phyloP scores from a whole-genome alignment of 2,797 vertebrate species.

The Amblyopsis hoosieri region DNA sequence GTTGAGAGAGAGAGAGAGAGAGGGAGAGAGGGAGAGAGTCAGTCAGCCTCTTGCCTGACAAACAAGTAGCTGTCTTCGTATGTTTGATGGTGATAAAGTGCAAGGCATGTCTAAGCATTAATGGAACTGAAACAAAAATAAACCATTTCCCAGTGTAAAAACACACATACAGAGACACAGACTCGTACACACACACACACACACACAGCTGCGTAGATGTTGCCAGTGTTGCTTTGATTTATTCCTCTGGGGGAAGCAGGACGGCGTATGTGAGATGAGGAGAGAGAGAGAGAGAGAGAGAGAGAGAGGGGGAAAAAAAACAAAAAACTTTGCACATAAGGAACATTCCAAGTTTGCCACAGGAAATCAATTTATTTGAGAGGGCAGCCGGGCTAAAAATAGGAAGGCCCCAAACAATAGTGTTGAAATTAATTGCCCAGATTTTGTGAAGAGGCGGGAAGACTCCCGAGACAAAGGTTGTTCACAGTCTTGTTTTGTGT shows the following conservation, averaged over 20 bases:
- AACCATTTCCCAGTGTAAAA: constrained; percentile 70
- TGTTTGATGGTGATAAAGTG: constrained; percentile 57
- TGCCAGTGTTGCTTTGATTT: constrained; percentile 75
- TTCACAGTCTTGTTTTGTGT: constrained; percentile 63
- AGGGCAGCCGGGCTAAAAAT: constrained; percentile 76
- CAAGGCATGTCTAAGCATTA: constrained; percentile 69
- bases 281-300: constrained; percentile 11
- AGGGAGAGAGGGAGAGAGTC: constrained; percentile 30
- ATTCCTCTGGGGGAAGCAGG: constrained; percentile 70
- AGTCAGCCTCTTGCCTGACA: constrained; percentile 53
- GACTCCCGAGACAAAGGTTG: constrained; percentile 72
- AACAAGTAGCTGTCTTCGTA: constrained; percentile 54
- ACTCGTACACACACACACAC: constrained; percentile 20
- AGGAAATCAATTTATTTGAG: constrained; percentile 80
- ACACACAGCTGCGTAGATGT: constrained; percentile 61
- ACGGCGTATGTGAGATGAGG: constrained; percentile 20
- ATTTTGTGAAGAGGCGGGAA: constrained; percentile 64
- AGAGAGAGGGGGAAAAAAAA: constrained; percentile 27
- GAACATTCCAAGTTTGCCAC: constrained; percentile 72
- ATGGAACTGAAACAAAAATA: constrained; percentile 78
- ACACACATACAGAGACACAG: constrained; percentile 21
- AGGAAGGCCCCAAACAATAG: constrained; percentile 69
- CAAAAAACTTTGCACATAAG: constrained; percentile 45
- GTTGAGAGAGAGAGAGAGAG: constrained; percentile 11
- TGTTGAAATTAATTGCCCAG: constrained; percentile 75